phyloP scores from a whole-genome alignment of 2,113 vertebrate species.

The Neogale vison region DNA sequence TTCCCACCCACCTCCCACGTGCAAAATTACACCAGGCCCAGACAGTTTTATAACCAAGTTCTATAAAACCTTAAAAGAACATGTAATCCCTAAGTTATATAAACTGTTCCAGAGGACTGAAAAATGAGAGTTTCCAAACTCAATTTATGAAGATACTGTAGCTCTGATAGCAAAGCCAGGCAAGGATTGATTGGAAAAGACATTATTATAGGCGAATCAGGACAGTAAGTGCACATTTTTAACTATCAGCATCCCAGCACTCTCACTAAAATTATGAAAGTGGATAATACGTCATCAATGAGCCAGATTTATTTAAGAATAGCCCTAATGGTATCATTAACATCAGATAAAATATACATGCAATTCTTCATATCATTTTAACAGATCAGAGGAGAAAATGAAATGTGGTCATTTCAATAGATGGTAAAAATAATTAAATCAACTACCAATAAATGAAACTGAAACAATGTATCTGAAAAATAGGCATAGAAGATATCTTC shows the following conservation, averaged over 20 bases:
- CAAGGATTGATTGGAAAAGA: background rate
- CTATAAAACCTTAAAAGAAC: background rate
- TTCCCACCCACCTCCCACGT: background rate
- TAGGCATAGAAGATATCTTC: background rate
- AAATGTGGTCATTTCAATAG: background rate
- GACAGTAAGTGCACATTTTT: background rate
- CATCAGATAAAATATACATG: background rate
- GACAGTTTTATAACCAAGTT: conserved; percentile 2
- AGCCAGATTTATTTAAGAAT: background rate
- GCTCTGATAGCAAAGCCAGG: background rate
- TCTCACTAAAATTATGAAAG: background rate
- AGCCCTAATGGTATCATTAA: background rate
- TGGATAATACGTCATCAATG: too few species aligned
- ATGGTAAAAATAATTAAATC: background rate
- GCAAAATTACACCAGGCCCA: background rate
- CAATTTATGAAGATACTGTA: background rate
- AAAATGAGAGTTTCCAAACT: background rate
- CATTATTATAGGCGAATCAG: background rate
- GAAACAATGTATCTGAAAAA: background rate
- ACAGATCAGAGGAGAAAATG: background rate
- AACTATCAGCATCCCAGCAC: background rate
- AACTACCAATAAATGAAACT: background rate
- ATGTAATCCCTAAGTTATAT: background rate
- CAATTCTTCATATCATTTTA: background rate
- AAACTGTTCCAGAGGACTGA: background rate